A percentile compares a stretch with the other conserved stretches of the same genome.
Evolutionary conservation across 2,888 invertebrate species (phyloP).

Genomic region (Lasioglossum zephyrum): DNA sequence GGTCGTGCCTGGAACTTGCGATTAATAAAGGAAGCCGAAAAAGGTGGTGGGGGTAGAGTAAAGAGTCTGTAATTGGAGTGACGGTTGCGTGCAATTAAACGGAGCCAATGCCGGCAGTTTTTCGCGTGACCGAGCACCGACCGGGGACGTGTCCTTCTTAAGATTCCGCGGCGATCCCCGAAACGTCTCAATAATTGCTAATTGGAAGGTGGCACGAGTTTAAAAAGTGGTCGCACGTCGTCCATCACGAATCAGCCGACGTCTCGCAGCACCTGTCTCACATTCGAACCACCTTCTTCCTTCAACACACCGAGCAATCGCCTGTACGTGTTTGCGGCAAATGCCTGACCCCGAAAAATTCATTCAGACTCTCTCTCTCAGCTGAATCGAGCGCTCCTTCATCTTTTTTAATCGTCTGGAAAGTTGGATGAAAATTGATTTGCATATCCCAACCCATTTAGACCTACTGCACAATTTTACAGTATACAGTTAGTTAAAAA

Average conservation of each 20-base stretch:
- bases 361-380: background rate
- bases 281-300: background rate
- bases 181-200: constrained; percentile 72
- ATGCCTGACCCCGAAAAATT: constrained; percentile 2
- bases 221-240: constrained; percentile 72
- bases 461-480: background rate
- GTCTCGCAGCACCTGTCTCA: background rate
- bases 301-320: background rate
- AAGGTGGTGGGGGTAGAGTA: background rate
- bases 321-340: background rate
- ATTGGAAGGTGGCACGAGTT: constrained; percentile 68
- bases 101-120: constrained; percentile 17
- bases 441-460: background rate
- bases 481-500: too few relatives aligned
- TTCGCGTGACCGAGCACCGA: constrained; percentile 34
- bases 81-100: constrained; percentile 35
- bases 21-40: background rate
- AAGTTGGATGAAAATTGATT: background rate
- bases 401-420: background rate
- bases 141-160: constrained; percentile 53
- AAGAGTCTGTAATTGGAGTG: background rate
- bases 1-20: background rate
- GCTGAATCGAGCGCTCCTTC: background rate
- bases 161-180: constrained; percentile 62
- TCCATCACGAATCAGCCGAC: constrained; percentile 62